Base-by-base conservation (phyloP, 2,888 invertebrate species). In the Margaritifera margaritifera region DNA sequence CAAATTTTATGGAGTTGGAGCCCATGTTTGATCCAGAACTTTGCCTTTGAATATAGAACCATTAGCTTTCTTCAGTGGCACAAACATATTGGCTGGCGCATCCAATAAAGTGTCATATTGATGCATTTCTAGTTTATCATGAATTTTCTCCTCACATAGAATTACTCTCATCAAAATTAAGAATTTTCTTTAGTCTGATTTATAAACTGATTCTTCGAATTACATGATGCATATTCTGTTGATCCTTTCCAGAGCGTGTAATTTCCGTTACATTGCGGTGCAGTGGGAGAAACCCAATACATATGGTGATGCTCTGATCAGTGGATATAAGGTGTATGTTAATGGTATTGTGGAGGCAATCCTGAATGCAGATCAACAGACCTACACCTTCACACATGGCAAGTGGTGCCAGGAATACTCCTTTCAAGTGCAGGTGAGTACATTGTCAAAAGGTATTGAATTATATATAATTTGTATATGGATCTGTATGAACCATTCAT, bases 231-330 rank as follows among this genome's bases (percentile, higher is more conserved):
- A 42, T 42, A 42, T 42, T 42, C 42, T 42, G 11, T 11, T 42
- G 42, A 42, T 58, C 4, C 27, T 31, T 78, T 75, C n/a, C 77
- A 88, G 90, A 68, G 89, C 89, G 0, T 86, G 88, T 71, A 90
- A 90, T 78, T 89, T 90, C 86, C 87, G 86, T 50, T 90, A 89
- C 80, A 87, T 90, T 50, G 87, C 89, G 57, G 83, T 90, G 57
- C 87, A 90, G 74, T 90, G 90, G 90, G 85, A 88, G 62, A 87
- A 87, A 69, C 89, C 89, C 6, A 81, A 79, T 5, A 84, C 83
- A 1, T 90, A 88, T 71, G 90, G 89, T n/a, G 88, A 87, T 68
- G 87, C 87, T 24, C 65, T 80, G 57, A 83, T 90, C 57, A 86
- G 86, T 20, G 89, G 89, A 6, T 90, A 90, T 80, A 89, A 89